Base-by-base conservation (phyloP, 2,797 vertebrate species). In the Gambusia yucatana region DNA sequence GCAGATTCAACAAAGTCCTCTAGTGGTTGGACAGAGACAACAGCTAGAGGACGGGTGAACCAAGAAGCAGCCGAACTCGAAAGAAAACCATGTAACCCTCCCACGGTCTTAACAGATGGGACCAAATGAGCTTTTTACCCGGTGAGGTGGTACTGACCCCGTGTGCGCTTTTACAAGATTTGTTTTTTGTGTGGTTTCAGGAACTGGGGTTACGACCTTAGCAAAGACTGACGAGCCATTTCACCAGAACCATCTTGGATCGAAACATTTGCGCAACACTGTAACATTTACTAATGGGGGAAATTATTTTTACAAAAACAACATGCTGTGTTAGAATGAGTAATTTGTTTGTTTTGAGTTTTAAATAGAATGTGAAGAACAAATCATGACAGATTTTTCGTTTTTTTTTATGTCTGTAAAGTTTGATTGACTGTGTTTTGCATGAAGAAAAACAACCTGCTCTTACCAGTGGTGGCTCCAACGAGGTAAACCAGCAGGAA, bases 401-500 rank as follows among this genome's bases (percentile, higher is more conserved):
- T 70, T 14, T 9, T 7, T 65, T 2, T 71, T 4, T 5, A 28
- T 71, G 1, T 11, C 3, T 71, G 1, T 59, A 20, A 43, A 4
- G 6, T 4, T 17, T 46, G 57, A 41, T 30, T 74, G 7, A 50
- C 47, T 39, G 10, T 70, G 46, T 50, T 7, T 44, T 30, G 13
- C 3, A 44, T 11, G 28, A 57, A 80, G 30, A 77, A 2, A 77
- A 6, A 7, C 47, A 63, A 73, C 39, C 6, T 47, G 67, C 6
- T 82, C 89, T 91, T 82, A 95, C 94, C 92, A 8, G 73, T 77
- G 76, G 69, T 79, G 79, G 16, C 75, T 3, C 80, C 75, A 39
- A 88, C 20, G 0, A 93, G 3, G 86, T 93, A 94, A 43, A 95
- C 3, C 63, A 94, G 86, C 0, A 94, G 80, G 71, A 92, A 94